phyloP scores from a whole-genome alignment of 1,140 invertebrate genomes.

The Drosophila tropicalis region DNA sequence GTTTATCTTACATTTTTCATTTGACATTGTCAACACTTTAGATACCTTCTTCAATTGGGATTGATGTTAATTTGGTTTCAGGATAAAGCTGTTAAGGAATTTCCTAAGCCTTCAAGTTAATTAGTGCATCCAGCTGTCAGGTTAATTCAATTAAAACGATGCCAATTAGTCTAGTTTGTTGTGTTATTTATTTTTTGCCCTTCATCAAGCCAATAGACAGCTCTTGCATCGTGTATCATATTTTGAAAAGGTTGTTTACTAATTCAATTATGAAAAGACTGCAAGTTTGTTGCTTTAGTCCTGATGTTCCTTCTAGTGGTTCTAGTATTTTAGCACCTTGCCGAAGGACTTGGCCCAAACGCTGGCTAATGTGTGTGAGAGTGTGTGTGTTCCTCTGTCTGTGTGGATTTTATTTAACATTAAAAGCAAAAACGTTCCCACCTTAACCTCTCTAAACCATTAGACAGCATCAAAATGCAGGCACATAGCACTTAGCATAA shows the following conservation, averaged over 20 bases:
- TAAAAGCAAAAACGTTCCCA: slow-evolving; percentile 32
- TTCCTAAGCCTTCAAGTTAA: slow-evolving; percentile 30
- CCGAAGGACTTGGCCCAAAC: background rate
- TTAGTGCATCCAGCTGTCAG: slow-evolving; percentile 36
- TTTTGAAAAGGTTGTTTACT: slow-evolving; percentile 37
- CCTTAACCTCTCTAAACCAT: background rate
- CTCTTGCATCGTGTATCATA: slow-evolving; percentile 31
- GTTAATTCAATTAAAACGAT: slow-evolving; percentile 62
- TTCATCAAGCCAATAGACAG: slow-evolving; percentile 44
- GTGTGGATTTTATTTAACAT: slow-evolving; percentile 12
- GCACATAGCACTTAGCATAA: slow-evolving; percentile 69
- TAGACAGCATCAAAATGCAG: slow-evolving; percentile 56
- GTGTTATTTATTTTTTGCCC: slow-evolving; percentile 1
- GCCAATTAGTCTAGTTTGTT: slow-evolving; percentile 59
- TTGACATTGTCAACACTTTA: background rate
- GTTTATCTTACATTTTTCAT: background rate
- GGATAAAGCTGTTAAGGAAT: slow-evolving; percentile 19
- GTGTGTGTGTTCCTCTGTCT: background rate
- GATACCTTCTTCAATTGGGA: background rate
- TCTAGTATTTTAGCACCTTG: background rate
- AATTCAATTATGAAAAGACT: slow-evolving; percentile 68
- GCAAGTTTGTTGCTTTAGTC: slow-evolving; percentile 57
- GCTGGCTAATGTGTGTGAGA: background rate
- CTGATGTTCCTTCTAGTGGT: background rate
- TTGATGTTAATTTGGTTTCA: background rate